Base-by-base conservation (phyloP, 2,797 vertebrate genomes). In the Arctocebus calabarensis region DNA sequence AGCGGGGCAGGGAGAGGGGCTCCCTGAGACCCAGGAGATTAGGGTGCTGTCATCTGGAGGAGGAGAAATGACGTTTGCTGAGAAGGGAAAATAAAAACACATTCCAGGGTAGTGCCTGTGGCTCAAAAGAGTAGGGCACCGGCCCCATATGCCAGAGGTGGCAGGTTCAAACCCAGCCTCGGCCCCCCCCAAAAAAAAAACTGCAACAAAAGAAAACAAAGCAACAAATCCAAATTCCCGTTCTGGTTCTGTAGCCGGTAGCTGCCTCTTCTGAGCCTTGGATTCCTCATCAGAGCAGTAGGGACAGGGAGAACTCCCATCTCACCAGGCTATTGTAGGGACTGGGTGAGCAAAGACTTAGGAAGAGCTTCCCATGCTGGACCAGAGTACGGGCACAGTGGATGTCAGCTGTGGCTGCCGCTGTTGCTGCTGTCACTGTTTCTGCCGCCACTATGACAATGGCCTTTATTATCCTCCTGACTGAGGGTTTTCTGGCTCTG, bases 391-490 rank as follows among this genome's bases (percentile, higher is more conserved):
- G n/a, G 32, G 64, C 19, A 7, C 1, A 0, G 3, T 20, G 25
- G 74, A 0, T 37, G 20, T 48, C 7, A 19, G 23, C 83, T 48
- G 5, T 10, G 23, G 25, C 43, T 7, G 17, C 23, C 2, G 37
- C n/a, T 20, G 0, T 62, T 40, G 23, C 25, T 59, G 13, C 8
- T 66, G 1, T 52, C 4, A 23, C 0, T 37, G 2, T 14, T 9
- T 7, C 74, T 14, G 10, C 29, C 0, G 0, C 40, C 70, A 8
- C 27, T 10, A 7, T 62, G 68, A 27, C 55, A 19, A 25, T 40
- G 62, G 14, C 11, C 11, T 22, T 74, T 3, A 40, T 1, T 1
- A 13, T 16, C 59, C 75, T 62, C 40, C 40, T 37, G 34, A 3
- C 17, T 8, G 37, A 1, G 16, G 48, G n/a, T 32, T 77, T 68